Percentiles rank a stretch among this genome's conserved stretches.
phyloP scores from a whole-genome alignment of 1,140 invertebrate genomes.

The Helicoverpa armigera region DNA sequence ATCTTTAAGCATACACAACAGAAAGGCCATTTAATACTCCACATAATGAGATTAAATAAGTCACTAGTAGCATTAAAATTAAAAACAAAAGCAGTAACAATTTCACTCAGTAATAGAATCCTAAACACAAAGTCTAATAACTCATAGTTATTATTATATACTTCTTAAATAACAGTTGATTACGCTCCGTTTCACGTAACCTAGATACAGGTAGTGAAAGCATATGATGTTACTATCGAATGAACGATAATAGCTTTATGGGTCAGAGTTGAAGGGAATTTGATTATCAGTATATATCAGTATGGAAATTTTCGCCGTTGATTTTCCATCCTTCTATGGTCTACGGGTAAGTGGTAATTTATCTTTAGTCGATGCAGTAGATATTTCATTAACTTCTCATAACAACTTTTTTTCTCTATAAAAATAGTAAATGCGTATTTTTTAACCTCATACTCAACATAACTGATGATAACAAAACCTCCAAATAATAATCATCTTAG shows the following conservation, averaged over 20 bases:
- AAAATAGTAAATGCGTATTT: too few species aligned
- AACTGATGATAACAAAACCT: too few species aligned
- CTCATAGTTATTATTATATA: neutral
- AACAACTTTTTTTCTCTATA: too few species aligned
- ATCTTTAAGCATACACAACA: too few species aligned
- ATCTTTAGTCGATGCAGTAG: too few species aligned
- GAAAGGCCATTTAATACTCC: too few species aligned
- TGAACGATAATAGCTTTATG: conserved; percentile 1
- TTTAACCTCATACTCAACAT: too few species aligned
- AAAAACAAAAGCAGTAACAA: neutral
- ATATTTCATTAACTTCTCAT: too few species aligned
- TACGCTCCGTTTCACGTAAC: conserved; percentile 1
- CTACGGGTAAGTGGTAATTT: too few species aligned
- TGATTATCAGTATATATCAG: conserved; percentile 5
- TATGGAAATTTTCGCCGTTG: neutral
- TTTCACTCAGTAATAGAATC: neutral
- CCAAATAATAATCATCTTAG: too few species aligned
- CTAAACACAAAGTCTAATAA: neutral
- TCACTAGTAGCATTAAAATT: neutral
- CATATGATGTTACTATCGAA: neutral
- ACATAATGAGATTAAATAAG: too few species aligned
- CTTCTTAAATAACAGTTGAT: too few species aligned
- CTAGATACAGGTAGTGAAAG: conserved; percentile 3
- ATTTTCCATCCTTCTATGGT: neutral
- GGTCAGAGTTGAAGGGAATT: conserved; percentile 14